Conservation (phyloP, 2,888 invertebrate species). For the Lasioglossum morio region DNA sequence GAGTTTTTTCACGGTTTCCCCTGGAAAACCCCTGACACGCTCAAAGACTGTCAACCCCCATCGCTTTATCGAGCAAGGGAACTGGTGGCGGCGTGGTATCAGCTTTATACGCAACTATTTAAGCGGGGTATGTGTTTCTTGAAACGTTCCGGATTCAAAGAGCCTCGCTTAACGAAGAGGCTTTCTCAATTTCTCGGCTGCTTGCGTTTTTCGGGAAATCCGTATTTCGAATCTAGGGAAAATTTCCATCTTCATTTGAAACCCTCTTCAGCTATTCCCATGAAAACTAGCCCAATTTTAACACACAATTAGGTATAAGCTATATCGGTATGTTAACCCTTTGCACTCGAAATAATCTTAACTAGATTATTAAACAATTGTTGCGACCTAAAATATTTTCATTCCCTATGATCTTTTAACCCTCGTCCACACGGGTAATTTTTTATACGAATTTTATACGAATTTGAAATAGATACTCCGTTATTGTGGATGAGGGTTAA, state of each 20-base stretch:
- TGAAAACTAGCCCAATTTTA: no score
- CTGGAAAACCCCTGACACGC: conserved; percentile 32
- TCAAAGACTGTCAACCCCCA: conserved; percentile 46
- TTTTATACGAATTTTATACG: no score
- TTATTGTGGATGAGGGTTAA: no score
- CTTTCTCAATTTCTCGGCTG: not conserved
- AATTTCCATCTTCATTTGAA: conserved; percentile 15
- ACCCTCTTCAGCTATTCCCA: no score
- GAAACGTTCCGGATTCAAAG: conserved; percentile 62
- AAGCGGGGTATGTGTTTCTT: conserved; percentile 57
- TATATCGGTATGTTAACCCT: no score
- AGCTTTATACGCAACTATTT: conserved; percentile 66
- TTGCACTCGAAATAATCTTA: no score
- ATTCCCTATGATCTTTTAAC: no score
- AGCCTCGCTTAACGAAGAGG: conserved; percentile 29
- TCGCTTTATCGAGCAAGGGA: conserved; percentile 41
- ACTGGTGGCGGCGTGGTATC: conserved; percentile 35
- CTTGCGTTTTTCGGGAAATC: conserved; percentile 19
- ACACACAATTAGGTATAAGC: no score
- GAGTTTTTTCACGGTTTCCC: conserved; percentile 30
- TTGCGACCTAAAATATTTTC: no score
- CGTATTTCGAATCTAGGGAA: conserved; percentile 26
- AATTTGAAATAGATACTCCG: no score
- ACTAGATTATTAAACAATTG: no score
- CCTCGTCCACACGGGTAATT: no score